Base-by-base conservation (phyloP, 2,113 vertebrate genomes). In the Archilochus colubris region DNA sequence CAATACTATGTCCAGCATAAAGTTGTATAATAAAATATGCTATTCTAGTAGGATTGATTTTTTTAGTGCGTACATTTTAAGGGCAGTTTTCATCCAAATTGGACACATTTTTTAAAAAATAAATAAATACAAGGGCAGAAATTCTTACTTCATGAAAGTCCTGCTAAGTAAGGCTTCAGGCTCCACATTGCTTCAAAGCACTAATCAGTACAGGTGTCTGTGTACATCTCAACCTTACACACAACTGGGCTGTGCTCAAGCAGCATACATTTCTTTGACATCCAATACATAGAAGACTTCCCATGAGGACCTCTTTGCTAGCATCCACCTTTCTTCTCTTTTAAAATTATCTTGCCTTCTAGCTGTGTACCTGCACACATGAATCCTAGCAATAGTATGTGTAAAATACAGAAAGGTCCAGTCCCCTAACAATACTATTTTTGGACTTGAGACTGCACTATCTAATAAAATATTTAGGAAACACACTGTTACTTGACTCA, bases 101-200 rank as follows among this genome's bases (percentile, higher is more conserved):
- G 85, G 87, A 91, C 53, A 86, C 40, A 44, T 70, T 88, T 70
- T 53, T 5, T 69, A 69, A 83, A 88, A 86, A 85, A 96, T 92
- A 95, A 96, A 95, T 94, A 97, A 96, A 97, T 94, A 94, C 58
- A 89, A 94, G 93, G 91, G 82, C 91, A 95, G 95, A 95, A 93
- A 89, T 58, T 72, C 76, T 86, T 80, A 63, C 63, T 94, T 74
- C 67, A 73, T 84, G 8, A 30, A 95, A 93, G 33, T 91, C 63
- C 84, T 86, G 89, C 76, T 61, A 95, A 80, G 67, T 70, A 70
- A 91, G 87, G 90, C 85, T 95, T 95, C 59, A 91, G 85, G 85
- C 24, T 93, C 89, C 88, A 88, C 64, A 40, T 53, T 91, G 72
- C 38, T 88, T 82, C 61, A 55, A 94, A 96, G 91, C 86, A 93